Base-by-base conservation (phyloP, 2,888 invertebrate species). In the Protonemura montana region DNA sequence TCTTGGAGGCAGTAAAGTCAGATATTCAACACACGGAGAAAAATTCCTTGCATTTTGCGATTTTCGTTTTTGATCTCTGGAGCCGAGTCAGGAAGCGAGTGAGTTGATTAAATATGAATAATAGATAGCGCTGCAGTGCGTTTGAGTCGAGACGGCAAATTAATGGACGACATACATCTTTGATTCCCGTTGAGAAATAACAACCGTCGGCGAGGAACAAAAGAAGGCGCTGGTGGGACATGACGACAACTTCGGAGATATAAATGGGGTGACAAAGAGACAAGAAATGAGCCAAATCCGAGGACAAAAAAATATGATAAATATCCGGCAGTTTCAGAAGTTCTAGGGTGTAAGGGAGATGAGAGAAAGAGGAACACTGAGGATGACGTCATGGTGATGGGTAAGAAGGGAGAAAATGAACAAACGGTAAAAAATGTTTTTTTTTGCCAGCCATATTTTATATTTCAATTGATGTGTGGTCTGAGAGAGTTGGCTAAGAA, bases 201-300 rank as follows among this genome's bases (percentile, higher is more conserved):
- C 35, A 59, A 59, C 59, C 59, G 59, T 59, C 59, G 21, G 35
- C 21, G 59, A 21, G 6, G 59, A 10, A 59, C 59, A 59, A 59
- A 28, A 5, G 77, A 26, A 26, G 77, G 77, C 5, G n/a, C n/a
- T 21, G 77, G 77, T 7, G 5, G 6, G 41, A 41, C 6, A 41
- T 7, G 5, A 41, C 13, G 41, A 41, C 13, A 13, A 41, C 41
- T 5, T 41, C 77, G 21, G 77, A 26, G 41, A 25, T 25, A 77
- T 77, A 77, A 77, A 77, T 77, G 21, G 77, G 77, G 77, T 77
- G 77, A 77, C 77, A 77, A 77, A 77, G 77, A 77, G n/a, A 41
- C 41, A 41, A 26, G 77, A 77, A 26, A 77, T 77, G 77, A 25
- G 77, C 77, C 77, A 77, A 77, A 77, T 78, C 16, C 16, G 26